Conservation (phyloP, 1,140 invertebrate species). For the Drosophila neocordata region DNA sequence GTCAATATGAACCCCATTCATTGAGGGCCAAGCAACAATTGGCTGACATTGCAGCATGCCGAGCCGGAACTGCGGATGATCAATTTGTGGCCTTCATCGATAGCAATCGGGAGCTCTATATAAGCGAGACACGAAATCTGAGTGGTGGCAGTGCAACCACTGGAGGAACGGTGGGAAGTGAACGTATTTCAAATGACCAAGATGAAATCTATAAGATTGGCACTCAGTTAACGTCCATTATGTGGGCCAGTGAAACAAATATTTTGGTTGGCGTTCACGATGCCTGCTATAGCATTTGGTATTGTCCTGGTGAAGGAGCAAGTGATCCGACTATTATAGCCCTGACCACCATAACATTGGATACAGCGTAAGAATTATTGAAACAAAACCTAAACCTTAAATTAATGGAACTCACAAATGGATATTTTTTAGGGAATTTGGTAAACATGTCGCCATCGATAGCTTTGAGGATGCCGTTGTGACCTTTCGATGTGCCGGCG, state of each 20-base stretch:
- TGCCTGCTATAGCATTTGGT: conserved; percentile 92
- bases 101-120: conserved; percentile 90
- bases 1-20: conserved; percentile 86
- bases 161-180: neutral
- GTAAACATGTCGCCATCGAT: conserved; percentile 90
- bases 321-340: conserved; percentile 89
- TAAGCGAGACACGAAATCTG: conserved; percentile 86
- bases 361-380: conserved; percentile 86
- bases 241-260: conserved; percentile 93
- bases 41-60: conserved; percentile 89
- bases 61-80: conserved; percentile 87
- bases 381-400: too few species aligned
- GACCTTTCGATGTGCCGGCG: conserved; percentile 73
- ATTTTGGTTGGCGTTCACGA: conserved; percentile 93
- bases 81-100: conserved; percentile 92
- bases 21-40: conserved; percentile 86
- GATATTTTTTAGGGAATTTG: conserved; percentile 82
- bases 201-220: conserved; percentile 88
- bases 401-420: too few species aligned
- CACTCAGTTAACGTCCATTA: conserved; percentile 90
- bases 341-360: conserved; percentile 83
- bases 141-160: conserved; percentile 19
- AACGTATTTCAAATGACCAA: conserved; percentile 34
- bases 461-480: conserved; percentile 87
- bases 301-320: conserved; percentile 90